Conservation (phyloP, 1,140 invertebrate genomes). For the Drosophila albomicans region DNA sequence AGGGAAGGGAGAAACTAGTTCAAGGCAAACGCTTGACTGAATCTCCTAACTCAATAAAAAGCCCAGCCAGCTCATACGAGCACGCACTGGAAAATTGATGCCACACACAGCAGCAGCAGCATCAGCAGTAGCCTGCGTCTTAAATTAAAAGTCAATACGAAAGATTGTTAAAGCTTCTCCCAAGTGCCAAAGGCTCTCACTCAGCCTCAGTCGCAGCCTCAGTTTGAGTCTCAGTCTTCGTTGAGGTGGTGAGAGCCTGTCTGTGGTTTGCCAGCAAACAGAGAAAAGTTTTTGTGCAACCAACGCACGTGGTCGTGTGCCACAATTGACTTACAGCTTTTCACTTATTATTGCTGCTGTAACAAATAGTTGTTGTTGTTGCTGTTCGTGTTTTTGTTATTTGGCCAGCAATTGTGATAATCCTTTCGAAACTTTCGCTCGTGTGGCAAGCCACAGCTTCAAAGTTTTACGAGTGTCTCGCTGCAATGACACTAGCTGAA, state of each 20-base stretch:
- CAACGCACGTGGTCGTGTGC: constrained; percentile 38
- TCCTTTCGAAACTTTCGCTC: constrained; percentile 49
- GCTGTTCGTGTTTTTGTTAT: constrained; percentile 16
- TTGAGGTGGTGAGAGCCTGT: background rate
- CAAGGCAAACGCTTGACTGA: constrained; percentile 46
- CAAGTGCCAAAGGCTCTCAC: background rate
- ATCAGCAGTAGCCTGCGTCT: constrained; percentile 14
- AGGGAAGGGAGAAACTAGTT: constrained; percentile 54
- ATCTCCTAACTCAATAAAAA: constrained; percentile 61
- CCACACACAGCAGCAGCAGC: constrained; percentile 11
- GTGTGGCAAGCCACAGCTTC: constrained; percentile 34
- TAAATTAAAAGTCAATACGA: constrained; percentile 67
- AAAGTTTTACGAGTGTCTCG: background rate
- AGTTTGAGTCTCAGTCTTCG: background rate
- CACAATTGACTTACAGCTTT: constrained; percentile 74
- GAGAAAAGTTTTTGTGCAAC: constrained; percentile 45
- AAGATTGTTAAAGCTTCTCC: constrained; percentile 28
- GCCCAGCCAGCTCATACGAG: constrained; percentile 29
- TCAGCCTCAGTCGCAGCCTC: background rate
- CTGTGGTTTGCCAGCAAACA: constrained; percentile 30
- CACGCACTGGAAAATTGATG: constrained; percentile 51
- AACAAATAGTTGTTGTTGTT: constrained; percentile 16
- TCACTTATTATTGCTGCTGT: constrained; percentile 46
- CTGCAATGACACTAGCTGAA: constrained; percentile 10
- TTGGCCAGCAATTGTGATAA: constrained; percentile 62